Evolutionary conservation across 2,888 invertebrate genomes (phyloP), one percentile per base, ranked within the genome.

Genomic region (Apomyelois bistriatella): DNA sequence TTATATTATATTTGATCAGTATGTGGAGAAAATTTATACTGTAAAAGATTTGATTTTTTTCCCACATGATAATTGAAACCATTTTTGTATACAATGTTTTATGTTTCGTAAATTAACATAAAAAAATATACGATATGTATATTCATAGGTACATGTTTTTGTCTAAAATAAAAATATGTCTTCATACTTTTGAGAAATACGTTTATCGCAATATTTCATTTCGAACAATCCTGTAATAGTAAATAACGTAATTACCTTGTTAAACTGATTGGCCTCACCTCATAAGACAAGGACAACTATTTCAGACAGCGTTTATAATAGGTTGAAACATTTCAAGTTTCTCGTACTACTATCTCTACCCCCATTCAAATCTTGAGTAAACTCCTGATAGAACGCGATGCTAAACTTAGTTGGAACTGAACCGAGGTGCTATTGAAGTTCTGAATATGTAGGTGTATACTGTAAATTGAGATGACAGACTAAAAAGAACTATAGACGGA

Each of bases 341-440:
- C 38, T 15, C 15, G 32, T 13, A 13, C n/a, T n/a, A 13, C 3
- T 1, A 10, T 42, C 17, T 43, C 22, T 4, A 28, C 42, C 42
- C 28, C 42, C 28, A 43, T 43, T 43, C 42, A 43, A 43, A 43
- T 43, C 42, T 43, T 28, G 28, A 40, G 40, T 43, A 28, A 43
- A 43, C 42, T 43, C 7, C 9, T 28, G 28, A n/a, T 43, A 28
- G 42, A 43, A 22, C 12, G 42, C 28, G 8, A 30, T 28, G 28
- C 42, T 43, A 28, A 43, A 43, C 42, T 43, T 30, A 12, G 28
- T 43, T 43, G 42, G 28, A 43, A 43, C 42, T 13, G 28, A 43
- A 43, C 42, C 7, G 28, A 43, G 42, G 42, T 43, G 42, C 28
- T 22, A 43, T 28, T 28, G 5, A 43, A 43, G 42, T 43, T 43